These are phyloP conservation scores for Apamea sordens DNA, from an alignment of 2,888 invertebrate genomes.

Conservation along the genomic window DNA sequence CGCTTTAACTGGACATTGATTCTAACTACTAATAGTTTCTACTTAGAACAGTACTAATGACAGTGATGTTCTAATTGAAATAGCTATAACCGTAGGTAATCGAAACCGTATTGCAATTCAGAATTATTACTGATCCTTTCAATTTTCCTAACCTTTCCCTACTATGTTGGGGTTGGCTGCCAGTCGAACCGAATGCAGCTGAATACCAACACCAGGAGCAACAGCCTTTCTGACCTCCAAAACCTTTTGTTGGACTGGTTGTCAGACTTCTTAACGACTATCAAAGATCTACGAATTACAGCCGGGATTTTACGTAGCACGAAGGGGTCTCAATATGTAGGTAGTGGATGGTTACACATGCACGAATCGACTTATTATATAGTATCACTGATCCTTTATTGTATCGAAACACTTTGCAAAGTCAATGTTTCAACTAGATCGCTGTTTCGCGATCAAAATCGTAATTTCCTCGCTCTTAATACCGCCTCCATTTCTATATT, in stretches of 20 bases:
- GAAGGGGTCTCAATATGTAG: neutral
- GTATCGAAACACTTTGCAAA: neutral
- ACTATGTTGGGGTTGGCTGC: neutral
- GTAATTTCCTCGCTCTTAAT: neutral
- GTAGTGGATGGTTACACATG: neutral
- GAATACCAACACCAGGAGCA: too few relatives aligned
- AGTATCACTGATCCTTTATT: neutral
- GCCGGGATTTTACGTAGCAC: neutral
- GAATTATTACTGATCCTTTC: neutral
- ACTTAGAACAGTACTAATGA: neutral
- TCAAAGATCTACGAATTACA: neutral
- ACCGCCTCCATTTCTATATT: constrained; percentile 21
- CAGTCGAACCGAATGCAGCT: neutral
- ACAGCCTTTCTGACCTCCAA: too few relatives aligned
- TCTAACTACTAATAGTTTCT: neutral
- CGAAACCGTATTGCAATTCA: neutral
- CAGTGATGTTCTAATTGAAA: neutral
- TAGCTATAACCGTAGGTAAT: neutral
- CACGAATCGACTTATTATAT: neutral
- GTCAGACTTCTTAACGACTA: too few relatives aligned
- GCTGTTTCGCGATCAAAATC: neutral
- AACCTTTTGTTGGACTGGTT: neutral
- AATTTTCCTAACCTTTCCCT: neutral
- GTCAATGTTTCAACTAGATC: neutral
- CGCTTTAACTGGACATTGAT: neutral